These are phyloP conservation scores for Limenitis arthemis DNA, from an alignment of 2,888 invertebrate genomes.

Conservation along the genomic window DNA sequence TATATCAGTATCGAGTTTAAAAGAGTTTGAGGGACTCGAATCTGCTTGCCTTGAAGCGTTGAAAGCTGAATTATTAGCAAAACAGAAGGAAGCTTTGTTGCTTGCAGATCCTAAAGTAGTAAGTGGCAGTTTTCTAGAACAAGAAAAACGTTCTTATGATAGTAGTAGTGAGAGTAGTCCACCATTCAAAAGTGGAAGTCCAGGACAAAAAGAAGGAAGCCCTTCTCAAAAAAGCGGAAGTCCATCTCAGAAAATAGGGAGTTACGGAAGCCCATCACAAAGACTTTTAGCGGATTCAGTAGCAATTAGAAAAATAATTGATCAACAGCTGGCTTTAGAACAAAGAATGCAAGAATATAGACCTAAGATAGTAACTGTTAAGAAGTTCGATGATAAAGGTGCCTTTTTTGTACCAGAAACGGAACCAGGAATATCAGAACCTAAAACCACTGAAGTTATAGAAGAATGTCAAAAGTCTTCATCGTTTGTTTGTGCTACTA, in stretches of 20 bases:
- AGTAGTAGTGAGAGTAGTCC: slow-evolving; percentile 75
- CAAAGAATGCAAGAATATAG: slow-evolving; percentile 51
- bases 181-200: slow-evolving; percentile 61
- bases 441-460: slow-evolving; percentile 38
- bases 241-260: slow-evolving; percentile 61
- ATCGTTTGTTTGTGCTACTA: slow-evolving; percentile 61
- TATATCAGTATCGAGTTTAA: slow-evolving; percentile 87
- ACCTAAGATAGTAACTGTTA: slow-evolving; percentile 61
- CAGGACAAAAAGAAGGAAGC: slow-evolving; percentile 47
- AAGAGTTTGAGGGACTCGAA: slow-evolving; percentile 94
- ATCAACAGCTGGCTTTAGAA: slow-evolving; percentile 64
- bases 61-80: slow-evolving; percentile 85
- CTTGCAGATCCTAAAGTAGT: slow-evolving; percentile 71
- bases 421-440: slow-evolving; percentile 36
- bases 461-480: slow-evolving; percentile 60
- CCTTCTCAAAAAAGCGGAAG: slow-evolving; percentile 55
- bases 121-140: slow-evolving; percentile 61
- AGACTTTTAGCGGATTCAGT: slow-evolving; percentile 62
- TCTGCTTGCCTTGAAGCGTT: slow-evolving; percentile 89
- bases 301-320: slow-evolving; percentile 61
- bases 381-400: slow-evolving; percentile 62
- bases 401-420: slow-evolving; percentile 62
- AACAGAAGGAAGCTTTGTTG: slow-evolving; percentile 87
- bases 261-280: slow-evolving; percentile 60
- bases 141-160: slow-evolving; percentile 65